Evolutionary conservation across 2,888 invertebrate species (phyloP).

Genomic region (Drosophila cognata): DNA sequence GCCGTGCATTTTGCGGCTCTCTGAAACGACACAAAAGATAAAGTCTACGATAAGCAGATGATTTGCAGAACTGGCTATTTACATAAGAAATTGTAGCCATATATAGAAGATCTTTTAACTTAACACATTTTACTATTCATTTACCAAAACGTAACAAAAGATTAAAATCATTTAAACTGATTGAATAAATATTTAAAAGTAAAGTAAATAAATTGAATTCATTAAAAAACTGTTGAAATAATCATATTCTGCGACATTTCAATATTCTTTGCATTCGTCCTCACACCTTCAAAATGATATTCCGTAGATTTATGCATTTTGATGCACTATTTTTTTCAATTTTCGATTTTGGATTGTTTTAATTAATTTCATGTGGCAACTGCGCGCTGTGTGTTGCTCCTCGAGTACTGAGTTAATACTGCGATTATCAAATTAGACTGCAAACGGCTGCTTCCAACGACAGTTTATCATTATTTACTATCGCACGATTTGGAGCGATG

Average conservation of each 20-base stretch:
- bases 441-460: constrained; percentile 15
- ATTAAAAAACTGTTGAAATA: neutral
- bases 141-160: neutral
- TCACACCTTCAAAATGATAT: constrained; percentile 82
- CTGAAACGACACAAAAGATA: constrained; percentile 85
- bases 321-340: neutral
- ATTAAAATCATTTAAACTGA: neutral
- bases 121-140: neutral
- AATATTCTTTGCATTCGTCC: neutral
- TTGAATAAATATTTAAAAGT: neutral
- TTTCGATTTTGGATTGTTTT: neutral
- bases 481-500: constrained; percentile 26
- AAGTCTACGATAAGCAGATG: constrained; percentile 25
- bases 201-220: neutral
- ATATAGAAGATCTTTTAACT: too few species aligned
- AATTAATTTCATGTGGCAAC: neutral
- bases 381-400: constrained; percentile 24
- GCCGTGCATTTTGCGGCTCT: constrained; percentile 91
- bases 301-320: constrained; percentile 73
- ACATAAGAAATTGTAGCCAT: neutral
- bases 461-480: constrained; percentile 44
- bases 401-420: constrained; percentile 59
- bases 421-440: constrained; percentile 64
- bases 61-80: neutral
- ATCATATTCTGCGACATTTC: neutral